phyloP scores from a whole-genome alignment of 2,797 vertebrate species.

The Pangasius krempfi region DNA sequence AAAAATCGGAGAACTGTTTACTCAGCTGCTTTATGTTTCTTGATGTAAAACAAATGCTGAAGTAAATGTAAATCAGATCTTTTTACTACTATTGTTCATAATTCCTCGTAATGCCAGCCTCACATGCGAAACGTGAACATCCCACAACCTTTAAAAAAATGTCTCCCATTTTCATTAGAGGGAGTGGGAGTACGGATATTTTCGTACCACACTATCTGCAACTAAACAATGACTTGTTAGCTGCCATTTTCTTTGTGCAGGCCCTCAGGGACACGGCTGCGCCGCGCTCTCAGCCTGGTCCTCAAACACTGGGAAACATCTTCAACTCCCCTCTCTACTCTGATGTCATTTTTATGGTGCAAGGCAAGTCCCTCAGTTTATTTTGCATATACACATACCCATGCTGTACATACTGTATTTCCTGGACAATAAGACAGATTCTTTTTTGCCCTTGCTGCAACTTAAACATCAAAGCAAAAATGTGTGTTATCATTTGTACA shows the following conservation, averaged over 20 bases:
- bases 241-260: constrained; percentile 57
- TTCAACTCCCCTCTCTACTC: constrained; percentile 93
- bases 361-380: constrained; percentile 78
- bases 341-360: constrained; percentile 96
- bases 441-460: neutral
- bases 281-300: constrained; percentile 74
- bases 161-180: neutral
- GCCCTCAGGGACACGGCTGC: constrained; percentile 74
- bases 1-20: neutral
- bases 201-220: neutral
- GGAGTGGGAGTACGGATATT: neutral
- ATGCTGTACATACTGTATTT: neutral
- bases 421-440: neutral
- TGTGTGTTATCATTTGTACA: neutral
- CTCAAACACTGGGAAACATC: constrained; percentile 88
- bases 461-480: neutral
- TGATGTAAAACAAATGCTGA: neutral
- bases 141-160: neutral
- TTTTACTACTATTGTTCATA: neutral
- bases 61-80: neutral
- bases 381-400: constrained; percentile 19
- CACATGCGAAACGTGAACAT: too few species aligned
- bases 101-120: neutral
- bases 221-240: neutral
- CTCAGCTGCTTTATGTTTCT: neutral